Evolutionary conservation across 2,888 invertebrate genomes (phyloP), one percentile per base, ranked within the genome.

Genomic region (Spilarctia lutea): DNA sequence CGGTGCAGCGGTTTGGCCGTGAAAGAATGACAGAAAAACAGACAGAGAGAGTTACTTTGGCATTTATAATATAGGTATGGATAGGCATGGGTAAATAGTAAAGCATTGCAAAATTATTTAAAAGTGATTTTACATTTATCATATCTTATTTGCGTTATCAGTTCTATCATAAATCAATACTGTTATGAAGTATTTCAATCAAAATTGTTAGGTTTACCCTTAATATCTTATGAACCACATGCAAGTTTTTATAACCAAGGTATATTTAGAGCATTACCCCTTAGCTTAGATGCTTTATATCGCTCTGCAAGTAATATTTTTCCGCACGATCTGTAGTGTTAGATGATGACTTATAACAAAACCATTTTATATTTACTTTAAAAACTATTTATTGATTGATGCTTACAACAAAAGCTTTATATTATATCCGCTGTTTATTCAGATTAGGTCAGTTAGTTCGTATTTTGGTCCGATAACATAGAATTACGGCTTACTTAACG

Each of bases 181-280:
- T 77, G 84, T 82, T 83, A 79, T 81, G 81, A 85, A 81, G 76
- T 74, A 65, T 65, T 78, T 72, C 78, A 78, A 77, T 75, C 81
- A 81, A 81, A 76, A 84, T 72, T 79, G 84, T 83, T 85, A 81
- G 75, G 78, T 77, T 83, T 81, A 63, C 77, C 85, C 83, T 85
- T 81, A 80, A 81, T 84, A 85, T 76, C 76, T 71, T 81, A 79
- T 75, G 70, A 78, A 72, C 72, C 84, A 83, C 76, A 71, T 81
- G 84, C 75, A 78, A 74, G 69, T 78, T 79, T 71, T 84, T 81
- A 79, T 79, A 78, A 75, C 69, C 52, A 69, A 52, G n/a, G 30
- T 73, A 65, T 85, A 83, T 84, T 83, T 75, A 76, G 75, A 80
- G 56, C 35, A 39, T 65, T 18, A 30, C 27, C 24, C 65, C 33